phyloP scores from a whole-genome alignment of 2,113 vertebrate genomes.

The Pterocles orientalis region DNA sequence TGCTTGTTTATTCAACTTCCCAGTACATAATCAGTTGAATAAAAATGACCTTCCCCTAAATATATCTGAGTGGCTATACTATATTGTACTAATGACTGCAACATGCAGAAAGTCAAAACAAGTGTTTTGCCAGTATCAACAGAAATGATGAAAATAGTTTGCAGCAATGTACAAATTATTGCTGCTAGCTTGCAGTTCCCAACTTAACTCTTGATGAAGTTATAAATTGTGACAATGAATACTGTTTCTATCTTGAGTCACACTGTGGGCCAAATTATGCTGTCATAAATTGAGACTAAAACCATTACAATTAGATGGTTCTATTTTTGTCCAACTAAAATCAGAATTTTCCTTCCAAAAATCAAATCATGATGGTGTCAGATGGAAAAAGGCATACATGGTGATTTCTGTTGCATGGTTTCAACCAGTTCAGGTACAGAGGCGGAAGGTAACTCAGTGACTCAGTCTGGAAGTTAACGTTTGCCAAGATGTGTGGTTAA shows the following conservation, averaged over 20 bases:
- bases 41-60: slow-evolving; percentile 53
- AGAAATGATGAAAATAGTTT: slow-evolving; percentile 61
- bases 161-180: slow-evolving; percentile 20
- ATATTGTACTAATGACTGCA: slow-evolving; percentile 43
- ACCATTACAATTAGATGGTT: not conserved
- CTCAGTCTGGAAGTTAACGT: not conserved
- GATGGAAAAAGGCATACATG: not conserved
- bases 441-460: not conserved
- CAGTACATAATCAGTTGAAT: slow-evolving; percentile 32
- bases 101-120: slow-evolving; percentile 55
- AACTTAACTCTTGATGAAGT: slow-evolving; percentile 47
- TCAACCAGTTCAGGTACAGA: not conserved
- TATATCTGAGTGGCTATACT: slow-evolving; percentile 40
- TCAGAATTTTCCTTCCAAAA: not conserved
- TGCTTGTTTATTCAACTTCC: slow-evolving; percentile 45
- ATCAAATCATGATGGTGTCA: not conserved
- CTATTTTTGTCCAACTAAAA: not conserved
- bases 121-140: slow-evolving; percentile 57
- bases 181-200: slow-evolving; percentile 37
- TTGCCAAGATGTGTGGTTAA: not conserved
- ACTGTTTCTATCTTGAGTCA: slow-evolving; percentile 25
- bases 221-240: slow-evolving; percentile 38
- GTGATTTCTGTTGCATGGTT: not conserved
- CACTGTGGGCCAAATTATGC: not conserved
- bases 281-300: slow-evolving; percentile 22